Percentiles rank a stretch among this genome's conserved stretches.
Conservation (phyloP, 2,113 vertebrate genomes). For the Thunnus thynnus region DNA sequence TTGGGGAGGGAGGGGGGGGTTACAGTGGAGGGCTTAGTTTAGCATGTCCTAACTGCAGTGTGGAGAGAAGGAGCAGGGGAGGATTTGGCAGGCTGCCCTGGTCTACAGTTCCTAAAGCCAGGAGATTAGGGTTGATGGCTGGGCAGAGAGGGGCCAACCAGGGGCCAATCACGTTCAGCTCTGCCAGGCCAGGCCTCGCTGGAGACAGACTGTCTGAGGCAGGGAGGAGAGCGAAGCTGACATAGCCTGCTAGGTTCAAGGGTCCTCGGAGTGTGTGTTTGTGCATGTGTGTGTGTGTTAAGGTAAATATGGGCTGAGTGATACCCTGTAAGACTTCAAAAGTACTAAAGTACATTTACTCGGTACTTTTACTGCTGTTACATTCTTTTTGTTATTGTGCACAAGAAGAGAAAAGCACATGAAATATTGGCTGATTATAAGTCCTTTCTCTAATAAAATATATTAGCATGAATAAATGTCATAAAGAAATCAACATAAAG, state of each 20-base stretch:
- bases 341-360: background rate
- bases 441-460: background rate
- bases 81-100: constrained; percentile 79
- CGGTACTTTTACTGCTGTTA: background rate
- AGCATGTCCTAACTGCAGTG: constrained; percentile 77
- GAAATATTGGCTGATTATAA: no score
- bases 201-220: constrained; percentile 83
- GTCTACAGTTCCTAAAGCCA: constrained; percentile 78
- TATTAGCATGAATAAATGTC: no score
- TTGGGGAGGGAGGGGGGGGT: constrained; percentile 28
- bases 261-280: constrained; percentile 62
- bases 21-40: constrained; percentile 51
- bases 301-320: constrained; percentile 14
- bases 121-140: constrained; percentile 82
- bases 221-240: constrained; percentile 59
- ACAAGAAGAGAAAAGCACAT: background rate
- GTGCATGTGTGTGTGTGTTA: constrained; percentile 20
- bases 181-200: constrained; percentile 73
- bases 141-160: constrained; percentile 80
- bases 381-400: background rate
- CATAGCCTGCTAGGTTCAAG: constrained; percentile 67
- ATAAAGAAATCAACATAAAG: background rate
- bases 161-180: constrained; percentile 74
- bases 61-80: constrained; percentile 65
- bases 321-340: background rate